Evolutionary conservation across 1,140 invertebrate genomes (phyloP).

Genomic region (Eufriesea mexicana): DNA sequence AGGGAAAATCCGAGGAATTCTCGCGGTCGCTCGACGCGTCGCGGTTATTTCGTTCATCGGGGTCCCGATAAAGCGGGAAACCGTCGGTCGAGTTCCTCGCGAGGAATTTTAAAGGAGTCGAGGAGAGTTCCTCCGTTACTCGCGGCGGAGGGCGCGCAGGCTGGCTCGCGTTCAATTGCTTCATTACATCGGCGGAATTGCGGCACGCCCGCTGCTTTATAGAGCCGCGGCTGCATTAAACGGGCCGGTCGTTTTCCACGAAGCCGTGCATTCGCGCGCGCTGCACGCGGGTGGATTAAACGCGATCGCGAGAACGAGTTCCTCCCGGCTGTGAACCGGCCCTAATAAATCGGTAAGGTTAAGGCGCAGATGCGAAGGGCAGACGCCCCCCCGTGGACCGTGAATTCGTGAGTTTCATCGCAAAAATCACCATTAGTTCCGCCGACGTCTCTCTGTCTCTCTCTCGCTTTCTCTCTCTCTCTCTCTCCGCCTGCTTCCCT

Average conservation of each 20-base stretch:
- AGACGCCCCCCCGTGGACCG: constrained; percentile 70
- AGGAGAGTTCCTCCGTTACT: not conserved
- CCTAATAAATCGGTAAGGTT: constrained; percentile 67
- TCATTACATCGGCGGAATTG: constrained; percentile 74
- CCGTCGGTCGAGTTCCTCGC: not conserved
- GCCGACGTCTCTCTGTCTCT: constrained; percentile 20
- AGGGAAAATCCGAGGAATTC: no score
- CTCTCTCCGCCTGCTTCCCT: not conserved
- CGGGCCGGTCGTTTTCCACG: constrained; percentile 12
- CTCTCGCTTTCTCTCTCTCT: no score
- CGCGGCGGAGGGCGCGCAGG: not conserved
- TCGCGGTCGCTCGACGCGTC: no score
- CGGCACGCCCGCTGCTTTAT: constrained; percentile 76
- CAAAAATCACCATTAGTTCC: constrained; percentile 72
- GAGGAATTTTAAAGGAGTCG: constrained; percentile 12
- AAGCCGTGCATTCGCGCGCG: constrained; percentile 50
- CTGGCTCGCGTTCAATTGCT: constrained; percentile 62
- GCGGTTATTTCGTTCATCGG: no score
- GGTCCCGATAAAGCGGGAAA: not conserved
- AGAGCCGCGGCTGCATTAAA: constrained; percentile 63
- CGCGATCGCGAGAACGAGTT: constrained; percentile 60
- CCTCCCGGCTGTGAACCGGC: constrained; percentile 60
- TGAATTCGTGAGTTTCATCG: constrained; percentile 74
- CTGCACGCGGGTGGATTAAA: constrained; percentile 70
- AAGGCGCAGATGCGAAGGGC: constrained; percentile 64